These are phyloP conservation scores for Nestor notabilis DNA, from an alignment of 2,113 vertebrate genomes.

Conservation along the genomic window DNA sequence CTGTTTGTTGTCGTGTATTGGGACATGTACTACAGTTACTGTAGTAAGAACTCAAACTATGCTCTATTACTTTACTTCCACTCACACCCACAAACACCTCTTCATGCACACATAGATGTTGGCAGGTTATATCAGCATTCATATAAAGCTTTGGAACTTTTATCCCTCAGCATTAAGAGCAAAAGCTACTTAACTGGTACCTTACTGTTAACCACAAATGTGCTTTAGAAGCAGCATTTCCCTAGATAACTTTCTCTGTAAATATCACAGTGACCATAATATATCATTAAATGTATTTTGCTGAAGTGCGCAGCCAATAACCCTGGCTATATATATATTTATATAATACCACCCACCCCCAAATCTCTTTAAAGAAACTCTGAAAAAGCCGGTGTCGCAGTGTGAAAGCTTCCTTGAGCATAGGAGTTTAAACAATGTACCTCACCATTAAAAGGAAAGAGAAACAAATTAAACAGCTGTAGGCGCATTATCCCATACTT, in stretches of 20 bases:
- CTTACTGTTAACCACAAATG: slow-evolving; percentile 48
- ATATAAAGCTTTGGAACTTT: slow-evolving; percentile 73
- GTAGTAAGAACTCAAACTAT: not conserved
- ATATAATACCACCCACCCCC: slow-evolving; percentile 57
- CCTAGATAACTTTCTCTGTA: slow-evolving; percentile 69
- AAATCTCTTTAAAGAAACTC: slow-evolving; percentile 69
- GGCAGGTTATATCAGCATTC: slow-evolving; percentile 58
- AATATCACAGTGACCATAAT: slow-evolving; percentile 80
- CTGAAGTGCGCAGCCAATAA: slow-evolving; percentile 69
- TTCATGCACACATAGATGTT: not conserved
- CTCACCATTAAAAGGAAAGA: slow-evolving; percentile 72
- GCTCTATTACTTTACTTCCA: not conserved
- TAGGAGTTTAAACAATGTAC: slow-evolving; percentile 72
- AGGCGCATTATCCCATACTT: slow-evolving; percentile 87
- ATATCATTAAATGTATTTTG: slow-evolving; percentile 71
- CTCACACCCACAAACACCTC: not conserved
- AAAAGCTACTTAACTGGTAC: slow-evolving; percentile 64
- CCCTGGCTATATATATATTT: slow-evolving; percentile 72
- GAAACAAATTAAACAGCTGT: slow-evolving; percentile 72
- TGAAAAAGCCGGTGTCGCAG: slow-evolving; percentile 83
- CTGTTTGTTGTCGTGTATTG: not conserved
- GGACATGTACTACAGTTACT: slow-evolving; percentile 4
- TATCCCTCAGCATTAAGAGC: slow-evolving; percentile 48
- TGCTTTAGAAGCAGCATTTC: slow-evolving; percentile 66
- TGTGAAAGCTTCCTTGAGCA: slow-evolving; percentile 81